These are phyloP conservation scores for Plestiodon gilberti DNA, from an alignment of 2,113 vertebrate genomes.

Conservation along the genomic window DNA sequence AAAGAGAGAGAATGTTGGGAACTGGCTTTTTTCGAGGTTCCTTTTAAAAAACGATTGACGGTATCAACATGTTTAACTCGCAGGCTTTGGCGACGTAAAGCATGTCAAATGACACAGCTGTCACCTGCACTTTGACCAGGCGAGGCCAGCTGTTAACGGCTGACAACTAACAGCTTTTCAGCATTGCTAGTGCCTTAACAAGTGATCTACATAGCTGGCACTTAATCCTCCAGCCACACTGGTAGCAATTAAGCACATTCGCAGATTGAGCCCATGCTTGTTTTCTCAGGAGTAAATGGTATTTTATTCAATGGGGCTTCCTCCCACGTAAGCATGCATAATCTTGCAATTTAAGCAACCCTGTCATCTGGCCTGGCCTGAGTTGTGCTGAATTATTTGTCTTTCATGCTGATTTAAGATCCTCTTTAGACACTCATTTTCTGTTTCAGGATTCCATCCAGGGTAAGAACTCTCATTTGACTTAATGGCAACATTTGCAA, in stretches of 20 bases:
- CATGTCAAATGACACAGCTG: conserved; percentile 5
- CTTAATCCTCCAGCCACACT: background rate
- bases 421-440: background rate
- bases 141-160: background rate
- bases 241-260: background rate
- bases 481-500: background rate
- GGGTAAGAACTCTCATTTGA: too few relatives aligned
- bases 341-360: too few relatives aligned
- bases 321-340: too few relatives aligned
- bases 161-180: background rate
- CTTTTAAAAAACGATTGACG: background rate
- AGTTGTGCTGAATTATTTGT: background rate
- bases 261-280: too few relatives aligned
- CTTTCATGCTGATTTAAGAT: background rate
- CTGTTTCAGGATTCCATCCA: background rate
- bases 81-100: background rate
- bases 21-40: background rate
- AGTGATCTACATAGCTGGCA: background rate
- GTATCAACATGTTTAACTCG: background rate
- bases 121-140: conserved; percentile 15
- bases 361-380: background rate
- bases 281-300: too few relatives aligned
- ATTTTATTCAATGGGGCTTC: too few relatives aligned
- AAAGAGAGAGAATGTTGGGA: background rate
- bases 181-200: background rate